phyloP scores from a whole-genome alignment of 2,888 invertebrate genomes.

The Melanchra persicariae region DNA sequence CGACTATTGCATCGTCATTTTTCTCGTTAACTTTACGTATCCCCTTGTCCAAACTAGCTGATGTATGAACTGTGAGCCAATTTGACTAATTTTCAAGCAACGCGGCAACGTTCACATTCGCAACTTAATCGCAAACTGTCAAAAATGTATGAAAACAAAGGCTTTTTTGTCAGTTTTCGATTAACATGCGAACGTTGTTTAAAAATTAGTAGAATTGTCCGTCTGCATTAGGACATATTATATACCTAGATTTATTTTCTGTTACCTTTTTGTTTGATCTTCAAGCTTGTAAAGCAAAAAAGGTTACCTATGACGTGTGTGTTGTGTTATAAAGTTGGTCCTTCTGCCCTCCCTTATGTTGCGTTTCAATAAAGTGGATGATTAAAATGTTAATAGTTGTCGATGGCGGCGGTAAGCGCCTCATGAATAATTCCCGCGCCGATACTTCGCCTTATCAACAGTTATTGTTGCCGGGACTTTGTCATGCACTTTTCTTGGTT shows the following conservation, averaged over 20 bases:
- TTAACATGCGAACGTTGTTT: too few species aligned
- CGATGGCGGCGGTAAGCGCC: slow-evolving; percentile 53
- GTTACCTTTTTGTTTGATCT: not conserved
- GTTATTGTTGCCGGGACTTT: slow-evolving; percentile 55
- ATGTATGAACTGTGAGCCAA: too few species aligned
- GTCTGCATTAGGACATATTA: too few species aligned
- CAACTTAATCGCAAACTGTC: too few species aligned
- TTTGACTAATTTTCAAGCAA: too few species aligned
- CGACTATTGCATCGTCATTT: not conserved
- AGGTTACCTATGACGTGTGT: too few species aligned
- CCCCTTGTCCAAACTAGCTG: not conserved
- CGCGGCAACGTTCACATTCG: too few species aligned
- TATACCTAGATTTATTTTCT: not conserved
- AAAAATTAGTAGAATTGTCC: too few species aligned
- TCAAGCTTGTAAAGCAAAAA: too few species aligned
- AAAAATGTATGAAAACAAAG: too few species aligned
- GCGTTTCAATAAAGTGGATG: slow-evolving; percentile 59
- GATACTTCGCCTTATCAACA: slow-evolving; percentile 46
- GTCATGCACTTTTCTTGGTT: slow-evolving; percentile 15
- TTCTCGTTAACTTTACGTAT: not conserved
- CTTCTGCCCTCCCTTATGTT: slow-evolving; percentile 25
- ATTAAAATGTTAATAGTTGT: slow-evolving; percentile 75
- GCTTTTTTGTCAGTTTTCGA: too few species aligned
- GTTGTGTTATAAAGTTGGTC: not conserved
- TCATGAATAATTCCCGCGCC: slow-evolving; percentile 66